Evolutionary conservation across 2,113 vertebrate genomes (phyloP).

Genomic region (Pitta sordida): DNA sequence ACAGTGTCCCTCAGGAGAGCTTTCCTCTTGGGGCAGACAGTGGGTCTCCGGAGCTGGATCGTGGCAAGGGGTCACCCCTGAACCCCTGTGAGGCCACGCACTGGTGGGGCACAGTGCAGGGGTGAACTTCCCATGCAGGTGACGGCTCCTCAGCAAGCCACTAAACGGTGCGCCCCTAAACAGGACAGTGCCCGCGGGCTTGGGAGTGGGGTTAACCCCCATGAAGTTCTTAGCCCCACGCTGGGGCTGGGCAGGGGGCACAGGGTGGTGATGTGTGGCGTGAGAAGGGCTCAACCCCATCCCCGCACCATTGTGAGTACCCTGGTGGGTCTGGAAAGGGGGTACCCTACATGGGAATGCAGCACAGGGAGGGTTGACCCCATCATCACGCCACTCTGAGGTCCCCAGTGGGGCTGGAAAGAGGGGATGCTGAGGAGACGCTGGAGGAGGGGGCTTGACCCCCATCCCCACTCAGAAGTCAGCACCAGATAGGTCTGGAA

Average conservation of each 20-base stretch:
- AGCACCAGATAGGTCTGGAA: not conserved
- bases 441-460: not conserved
- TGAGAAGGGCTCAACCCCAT: not conserved
- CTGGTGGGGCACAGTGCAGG: fast-evolving
- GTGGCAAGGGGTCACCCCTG: not conserved
- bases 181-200: not conserved
- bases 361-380: not conserved
- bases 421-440: fast-evolving
- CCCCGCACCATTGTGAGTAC: not conserved
- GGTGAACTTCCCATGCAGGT: not conserved
- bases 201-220: not conserved
- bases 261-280: not conserved
- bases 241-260: not conserved
- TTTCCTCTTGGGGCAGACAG: not conserved
- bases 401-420: not conserved
- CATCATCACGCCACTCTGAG: not conserved
- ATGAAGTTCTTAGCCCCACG: not conserved
- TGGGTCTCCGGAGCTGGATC: not conserved
- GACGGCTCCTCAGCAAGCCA: not conserved
- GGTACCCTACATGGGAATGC: fast-evolving
- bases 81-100: not conserved
- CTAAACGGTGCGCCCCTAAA: not conserved
- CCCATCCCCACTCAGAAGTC: not conserved
- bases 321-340: not conserved
- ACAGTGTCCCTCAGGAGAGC: not conserved